Conservation (phyloP, 2,797 vertebrate genomes). For the Benthosema pterotum region DNA sequence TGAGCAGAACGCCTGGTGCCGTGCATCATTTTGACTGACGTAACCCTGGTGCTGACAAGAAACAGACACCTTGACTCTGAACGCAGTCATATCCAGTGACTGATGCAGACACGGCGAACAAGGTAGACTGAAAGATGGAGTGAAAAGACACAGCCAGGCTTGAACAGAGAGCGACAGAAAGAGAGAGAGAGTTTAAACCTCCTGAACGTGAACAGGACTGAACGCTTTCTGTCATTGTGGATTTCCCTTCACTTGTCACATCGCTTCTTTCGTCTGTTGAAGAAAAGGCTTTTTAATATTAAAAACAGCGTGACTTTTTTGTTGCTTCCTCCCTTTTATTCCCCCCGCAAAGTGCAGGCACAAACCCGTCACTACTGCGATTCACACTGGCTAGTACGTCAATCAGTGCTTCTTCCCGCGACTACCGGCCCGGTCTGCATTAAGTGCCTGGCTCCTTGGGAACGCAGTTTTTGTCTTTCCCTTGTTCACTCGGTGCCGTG, state of each 20-base stretch:
- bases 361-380: conserved; percentile 53
- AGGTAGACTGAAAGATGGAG: conserved; percentile 71
- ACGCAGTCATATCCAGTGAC: conserved; percentile 78
- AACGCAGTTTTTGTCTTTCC: conserved; percentile 68
- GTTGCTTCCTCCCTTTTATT: conserved; percentile 64
- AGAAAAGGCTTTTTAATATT: conserved; percentile 76
- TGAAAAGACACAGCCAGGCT: conserved; percentile 50
- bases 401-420: conserved; percentile 20
- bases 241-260: conserved; percentile 77
- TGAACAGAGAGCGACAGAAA: conserved; percentile 5
- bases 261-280: conserved; percentile 68
- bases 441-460: conserved; percentile 46
- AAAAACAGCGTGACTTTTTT: conserved; percentile 51
- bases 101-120: conserved; percentile 75
- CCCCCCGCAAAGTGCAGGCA: conserved; percentile 49
- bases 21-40: conserved; percentile 79
- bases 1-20: conserved; percentile 85
- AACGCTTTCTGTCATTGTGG: conserved; percentile 77
- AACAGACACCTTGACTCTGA: conserved; percentile 80
- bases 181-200: conserved; percentile 65
- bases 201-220: conserved; percentile 77
- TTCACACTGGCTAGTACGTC: conserved; percentile 49
- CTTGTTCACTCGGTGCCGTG: conserved; percentile 36
- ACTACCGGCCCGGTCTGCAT: conserved; percentile 30
- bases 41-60: conserved; percentile 80